Base-by-base conservation (phyloP, 1,140 invertebrate species). In the Drosophila yakuba region DNA sequence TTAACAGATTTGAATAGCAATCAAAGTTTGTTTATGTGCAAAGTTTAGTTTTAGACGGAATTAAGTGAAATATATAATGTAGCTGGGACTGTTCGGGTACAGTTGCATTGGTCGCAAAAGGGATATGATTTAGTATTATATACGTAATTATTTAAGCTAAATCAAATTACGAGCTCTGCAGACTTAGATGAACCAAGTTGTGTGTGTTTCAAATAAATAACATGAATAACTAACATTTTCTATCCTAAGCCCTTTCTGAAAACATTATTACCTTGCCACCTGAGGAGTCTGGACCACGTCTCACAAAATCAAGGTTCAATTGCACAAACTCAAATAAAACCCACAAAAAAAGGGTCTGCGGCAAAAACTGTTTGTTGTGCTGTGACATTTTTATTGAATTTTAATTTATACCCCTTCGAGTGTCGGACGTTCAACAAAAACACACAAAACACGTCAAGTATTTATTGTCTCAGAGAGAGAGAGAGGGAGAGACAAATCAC, bases 341-440 rank as follows among this genome's bases (percentile, higher is more conserved):
- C 47, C 56, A 55, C 36, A 66, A 64, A 59, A 59, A 38, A 75
- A 54, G 38, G 38, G 38, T 41, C 48, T 28, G 17, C 35, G 67
- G 43, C 41, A 36, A 12, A 15, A 50, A 47, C 28, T 71, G 69
- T 73, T 78, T 68, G 59, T 51, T 44, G 43, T 86, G 83, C 83
- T 86, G 55, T 86, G 83, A 86, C 83, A 88, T 88, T 88, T 88
- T 88, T 88, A 88, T 88, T 88, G 83, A 88, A 88, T 73, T 88
- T 88, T 83, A 88, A 88, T 88, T 88, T 88, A 88, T 89, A 54
- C 84, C 77, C 41, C 55, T 64, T 67, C 74, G 56, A 86, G 58
- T 64, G 52, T n/a, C 38, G 41, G 52, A 54, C 50, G 63, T 38
- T 52, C 55, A 28, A 80, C 52, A 55, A 55, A 75, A 55, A 73